phyloP scores from a whole-genome alignment of 2,797 vertebrate genomes.

The Cheirogaleus major region DNA sequence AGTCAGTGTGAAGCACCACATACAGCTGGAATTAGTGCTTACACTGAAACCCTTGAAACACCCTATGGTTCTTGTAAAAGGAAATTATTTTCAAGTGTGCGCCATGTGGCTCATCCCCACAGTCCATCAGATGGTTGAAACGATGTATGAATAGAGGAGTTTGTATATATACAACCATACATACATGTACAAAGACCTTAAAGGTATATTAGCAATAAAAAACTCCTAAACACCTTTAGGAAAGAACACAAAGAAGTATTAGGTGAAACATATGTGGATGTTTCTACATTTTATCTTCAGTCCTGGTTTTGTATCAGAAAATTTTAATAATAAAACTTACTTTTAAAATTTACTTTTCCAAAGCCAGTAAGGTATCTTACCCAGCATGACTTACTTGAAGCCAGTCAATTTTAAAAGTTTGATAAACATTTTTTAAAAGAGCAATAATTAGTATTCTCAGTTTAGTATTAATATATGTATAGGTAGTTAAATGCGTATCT shows the following conservation, averaged over 20 bases:
- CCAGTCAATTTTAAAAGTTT: neutral
- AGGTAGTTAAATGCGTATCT: neutral
- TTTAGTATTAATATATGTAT: neutral
- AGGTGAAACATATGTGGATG: neutral
- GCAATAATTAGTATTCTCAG: neutral
- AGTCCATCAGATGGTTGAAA: conserved; percentile 61
- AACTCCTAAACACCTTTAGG: neutral
- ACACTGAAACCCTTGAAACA: conserved; percentile 69
- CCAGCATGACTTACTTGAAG: neutral
- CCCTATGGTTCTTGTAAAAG: conserved; percentile 62
- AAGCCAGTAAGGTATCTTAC: conserved; percentile 6
- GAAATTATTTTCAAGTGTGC: conserved; percentile 72
- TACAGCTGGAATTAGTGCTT: conserved; percentile 50
- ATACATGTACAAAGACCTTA: conserved; percentile 23
- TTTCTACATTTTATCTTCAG: conserved; percentile 16
- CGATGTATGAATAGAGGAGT: conserved; percentile 16
- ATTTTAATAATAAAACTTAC: neutral
- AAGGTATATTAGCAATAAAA: conserved; percentile 35
- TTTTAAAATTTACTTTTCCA: neutral
- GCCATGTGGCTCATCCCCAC: conserved; percentile 67
- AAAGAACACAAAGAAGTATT: neutral
- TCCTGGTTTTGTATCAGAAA: conserved; percentile 15
- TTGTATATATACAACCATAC: neutral
- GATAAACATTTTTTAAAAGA: conserved; percentile 2
- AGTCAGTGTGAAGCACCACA: neutral